Evolutionary conservation across 1,140 invertebrate genomes (phyloP), one percentile per base, ranked within the genome.

Genomic region (Cataglyphis hispanica): DNA sequence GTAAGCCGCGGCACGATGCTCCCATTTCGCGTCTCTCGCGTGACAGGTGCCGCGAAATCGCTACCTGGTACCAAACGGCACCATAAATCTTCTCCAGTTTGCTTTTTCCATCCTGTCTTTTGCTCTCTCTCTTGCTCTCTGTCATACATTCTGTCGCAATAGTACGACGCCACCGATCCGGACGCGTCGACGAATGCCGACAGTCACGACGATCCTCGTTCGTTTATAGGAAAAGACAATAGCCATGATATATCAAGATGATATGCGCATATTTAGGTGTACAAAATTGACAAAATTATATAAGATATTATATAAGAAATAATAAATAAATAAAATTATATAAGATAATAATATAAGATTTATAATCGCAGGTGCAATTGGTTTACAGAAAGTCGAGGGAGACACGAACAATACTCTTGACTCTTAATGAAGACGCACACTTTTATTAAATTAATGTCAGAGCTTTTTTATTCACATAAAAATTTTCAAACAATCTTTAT

Each of bases 41-140:
- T 94, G 94, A 94, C 93, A 90, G 81, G 86, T 84, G 87, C 74
- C 70, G 66, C 85, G 86, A 86, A 92, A 93, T 93, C 94, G 90
- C 94, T 64, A 92, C 93, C 94, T 94, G 94, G 94, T 88, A 95
- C 94, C 91, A 90, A 89, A 86, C 81, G 92, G 90, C 87, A 89
- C 92, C 91, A 92, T 94, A 93, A 93, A 91, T 93, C 92, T 93
- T 92, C 87, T 85, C 87, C 46, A 76, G 61, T 63, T 84, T 75
- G 84, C 80, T 88, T 88, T 85, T 77, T 90, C 67, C 70, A 67
- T 61, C 76, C 67, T 75, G 76, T 88, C 72, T 86, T 63, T n/a
- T n/a, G n/a, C n/a, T 87, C 43, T 88, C 75, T 86, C 66, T 87
- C 46, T 61, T 53, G 43, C 63, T 22, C 60, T 69, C 60, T 40